These are phyloP conservation scores for Mamestra brassicae DNA, from an alignment of 2,888 invertebrate species.

Conservation along the genomic window DNA sequence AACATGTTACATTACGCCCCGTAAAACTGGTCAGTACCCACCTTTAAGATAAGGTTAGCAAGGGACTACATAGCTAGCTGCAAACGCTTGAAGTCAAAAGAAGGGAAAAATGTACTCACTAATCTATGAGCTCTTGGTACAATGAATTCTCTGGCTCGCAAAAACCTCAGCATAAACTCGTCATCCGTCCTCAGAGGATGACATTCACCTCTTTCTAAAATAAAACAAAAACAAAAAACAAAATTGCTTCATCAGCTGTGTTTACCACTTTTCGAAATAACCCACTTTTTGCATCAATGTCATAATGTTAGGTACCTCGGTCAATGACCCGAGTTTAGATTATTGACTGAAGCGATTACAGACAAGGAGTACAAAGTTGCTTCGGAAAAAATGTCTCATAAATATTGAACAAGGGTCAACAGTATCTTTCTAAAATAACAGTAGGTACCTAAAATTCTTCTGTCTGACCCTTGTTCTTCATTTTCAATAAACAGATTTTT, in stretches of 20 bases:
- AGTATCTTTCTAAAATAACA: not conserved
- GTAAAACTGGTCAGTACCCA: too few relatives aligned
- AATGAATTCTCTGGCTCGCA: slow-evolving; percentile 79
- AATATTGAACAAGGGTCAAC: not conserved
- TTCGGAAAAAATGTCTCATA: not conserved
- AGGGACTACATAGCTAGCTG: not conserved
- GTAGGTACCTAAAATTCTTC: not conserved
- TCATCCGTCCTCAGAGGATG: slow-evolving; percentile 81
- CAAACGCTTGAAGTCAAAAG: not conserved
- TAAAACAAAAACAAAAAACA: not conserved
- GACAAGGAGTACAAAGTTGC: not conserved
- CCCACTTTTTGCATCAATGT: not conserved
- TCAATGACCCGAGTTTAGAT: not conserved
- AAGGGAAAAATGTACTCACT: slow-evolving; percentile 69
- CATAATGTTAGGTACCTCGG: not conserved
- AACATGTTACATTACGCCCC: too few relatives aligned
- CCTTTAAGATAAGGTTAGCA: too few relatives aligned
- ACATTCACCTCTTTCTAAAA: slow-evolving; percentile 84
- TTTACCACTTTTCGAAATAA: not conserved
- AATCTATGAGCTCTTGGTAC: slow-evolving; percentile 83
- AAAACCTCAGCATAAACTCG: slow-evolving; percentile 79
- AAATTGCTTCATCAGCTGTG: not conserved
- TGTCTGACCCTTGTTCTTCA: not conserved
- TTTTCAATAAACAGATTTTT: not conserved
- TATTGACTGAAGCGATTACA: not conserved